Conservation (phyloP, 2,888 invertebrate species). For the Chymomyza procnemis region DNA sequence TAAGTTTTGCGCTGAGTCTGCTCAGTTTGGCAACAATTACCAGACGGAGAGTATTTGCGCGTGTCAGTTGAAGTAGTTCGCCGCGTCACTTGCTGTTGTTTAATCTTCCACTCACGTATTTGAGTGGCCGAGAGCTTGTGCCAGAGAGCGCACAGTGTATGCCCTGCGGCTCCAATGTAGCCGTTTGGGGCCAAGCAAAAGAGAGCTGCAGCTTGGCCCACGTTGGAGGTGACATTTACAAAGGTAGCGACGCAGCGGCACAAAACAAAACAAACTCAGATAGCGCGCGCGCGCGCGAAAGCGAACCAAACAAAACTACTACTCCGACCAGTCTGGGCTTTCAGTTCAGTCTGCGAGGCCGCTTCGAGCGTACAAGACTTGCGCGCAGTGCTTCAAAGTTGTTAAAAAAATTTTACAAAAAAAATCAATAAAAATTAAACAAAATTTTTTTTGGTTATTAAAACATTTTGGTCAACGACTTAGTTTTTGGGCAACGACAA, state of each 20-base stretch:
- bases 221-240: background rate
- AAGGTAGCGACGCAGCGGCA: background rate
- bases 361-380: conserved; percentile 53
- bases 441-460: conserved; percentile 6
- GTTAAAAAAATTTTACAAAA: background rate
- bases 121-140: conserved; percentile 9
- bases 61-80: background rate
- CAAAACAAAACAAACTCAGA: background rate
- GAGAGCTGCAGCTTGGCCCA: background rate
- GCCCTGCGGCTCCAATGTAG: too few species aligned
- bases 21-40: background rate
- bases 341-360: conserved; percentile 59
- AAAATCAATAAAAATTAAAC: background rate
- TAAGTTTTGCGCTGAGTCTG: background rate
- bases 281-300: conserved; percentile 13
- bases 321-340: conserved; percentile 38
- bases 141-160: conserved; percentile 8
- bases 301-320: conserved; percentile 29
- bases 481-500: conserved; percentile 19
- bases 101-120: conserved; percentile 65
- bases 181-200: background rate
- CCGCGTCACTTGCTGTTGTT: conserved; percentile 39
- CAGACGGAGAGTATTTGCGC: conserved; percentile 32
- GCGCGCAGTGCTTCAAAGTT: conserved; percentile 20
- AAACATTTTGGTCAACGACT: background rate